Conservation (phyloP, 2,888 invertebrate genomes). For the Sthenelais limicola region DNA sequence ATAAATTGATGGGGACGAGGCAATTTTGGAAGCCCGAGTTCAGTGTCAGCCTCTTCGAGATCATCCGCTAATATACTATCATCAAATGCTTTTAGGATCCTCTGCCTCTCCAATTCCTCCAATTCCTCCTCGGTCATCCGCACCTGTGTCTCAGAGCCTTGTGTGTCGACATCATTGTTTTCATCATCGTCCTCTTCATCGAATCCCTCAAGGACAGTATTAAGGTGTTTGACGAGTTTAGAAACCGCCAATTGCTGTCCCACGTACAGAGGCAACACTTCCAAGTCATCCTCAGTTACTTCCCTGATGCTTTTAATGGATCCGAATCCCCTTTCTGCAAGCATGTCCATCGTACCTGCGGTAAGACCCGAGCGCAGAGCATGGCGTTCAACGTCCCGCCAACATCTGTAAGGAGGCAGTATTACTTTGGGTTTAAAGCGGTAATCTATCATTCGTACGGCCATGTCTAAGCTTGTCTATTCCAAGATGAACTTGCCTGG, state of each 20-base stretch:
- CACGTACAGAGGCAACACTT: conserved; percentile 18
- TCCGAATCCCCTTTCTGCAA: conserved; percentile 19
- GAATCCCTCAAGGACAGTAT: conserved; percentile 7
- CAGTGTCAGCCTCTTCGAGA: not conserved
- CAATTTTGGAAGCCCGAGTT: not conserved
- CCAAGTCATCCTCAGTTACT: conserved; percentile 7
- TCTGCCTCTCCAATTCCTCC: conserved; percentile 1
- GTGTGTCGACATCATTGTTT: not conserved
- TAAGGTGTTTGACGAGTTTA: conserved; percentile 20
- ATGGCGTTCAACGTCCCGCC: conserved; percentile 12
- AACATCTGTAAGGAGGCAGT: too few species aligned
- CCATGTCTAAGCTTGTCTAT: too few species aligned
- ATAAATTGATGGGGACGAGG: conserved; percentile 15
- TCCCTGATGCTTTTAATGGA: conserved; percentile 15
- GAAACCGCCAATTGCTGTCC: conserved; percentile 14
- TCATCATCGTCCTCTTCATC: not conserved
- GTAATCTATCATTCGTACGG: too few species aligned
- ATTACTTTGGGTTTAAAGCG: too few species aligned
- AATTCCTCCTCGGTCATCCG: not conserved
- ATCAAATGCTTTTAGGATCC: too few species aligned
- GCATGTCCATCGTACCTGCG: conserved; percentile 6
- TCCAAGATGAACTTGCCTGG: too few species aligned
- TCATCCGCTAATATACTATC: not conserved
- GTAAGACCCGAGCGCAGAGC: conserved; percentile 23
- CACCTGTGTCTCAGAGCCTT: not conserved